Conservation (phyloP, 2,797 vertebrate species). For the Phyllotis vaccarum region DNA sequence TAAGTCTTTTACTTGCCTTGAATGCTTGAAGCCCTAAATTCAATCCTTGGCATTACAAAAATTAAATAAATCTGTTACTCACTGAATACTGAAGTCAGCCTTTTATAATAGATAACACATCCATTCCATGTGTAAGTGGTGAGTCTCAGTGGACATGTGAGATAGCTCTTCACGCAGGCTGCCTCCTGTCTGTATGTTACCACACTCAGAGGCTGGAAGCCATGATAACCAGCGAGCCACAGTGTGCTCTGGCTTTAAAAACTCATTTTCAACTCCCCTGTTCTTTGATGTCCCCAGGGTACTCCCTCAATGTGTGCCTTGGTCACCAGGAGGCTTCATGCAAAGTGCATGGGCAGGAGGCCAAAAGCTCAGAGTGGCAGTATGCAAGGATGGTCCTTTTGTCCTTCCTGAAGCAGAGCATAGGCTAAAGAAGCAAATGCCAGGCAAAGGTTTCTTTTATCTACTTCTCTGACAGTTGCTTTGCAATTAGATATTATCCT, state of each 20-base stretch:
- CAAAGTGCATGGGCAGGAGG: neutral
- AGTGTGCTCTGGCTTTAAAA: neutral
- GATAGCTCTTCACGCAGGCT: neutral
- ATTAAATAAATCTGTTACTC: neutral
- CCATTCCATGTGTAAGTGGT: neutral
- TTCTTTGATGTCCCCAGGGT: neutral
- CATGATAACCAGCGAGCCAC: neutral
- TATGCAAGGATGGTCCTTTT: neutral
- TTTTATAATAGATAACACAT: neutral
- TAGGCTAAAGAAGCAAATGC: constrained; percentile 31
- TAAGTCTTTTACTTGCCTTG: neutral
- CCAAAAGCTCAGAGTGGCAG: neutral
- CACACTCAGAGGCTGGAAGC: neutral
- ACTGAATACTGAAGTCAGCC: neutral
- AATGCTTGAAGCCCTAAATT: neutral
- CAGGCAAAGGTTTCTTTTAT: neutral
- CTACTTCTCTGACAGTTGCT: neutral
- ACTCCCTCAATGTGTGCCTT: neutral
- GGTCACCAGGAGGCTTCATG: neutral
- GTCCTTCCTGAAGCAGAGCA: constrained; percentile 3
- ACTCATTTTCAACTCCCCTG: neutral
- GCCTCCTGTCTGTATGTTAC: neutral
- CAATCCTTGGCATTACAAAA: neutral
- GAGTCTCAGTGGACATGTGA: neutral
- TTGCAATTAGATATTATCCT: constrained; percentile 10